phyloP scores from a whole-genome alignment of 2,797 vertebrate species.

The Arrhamphus sclerolepis region DNA sequence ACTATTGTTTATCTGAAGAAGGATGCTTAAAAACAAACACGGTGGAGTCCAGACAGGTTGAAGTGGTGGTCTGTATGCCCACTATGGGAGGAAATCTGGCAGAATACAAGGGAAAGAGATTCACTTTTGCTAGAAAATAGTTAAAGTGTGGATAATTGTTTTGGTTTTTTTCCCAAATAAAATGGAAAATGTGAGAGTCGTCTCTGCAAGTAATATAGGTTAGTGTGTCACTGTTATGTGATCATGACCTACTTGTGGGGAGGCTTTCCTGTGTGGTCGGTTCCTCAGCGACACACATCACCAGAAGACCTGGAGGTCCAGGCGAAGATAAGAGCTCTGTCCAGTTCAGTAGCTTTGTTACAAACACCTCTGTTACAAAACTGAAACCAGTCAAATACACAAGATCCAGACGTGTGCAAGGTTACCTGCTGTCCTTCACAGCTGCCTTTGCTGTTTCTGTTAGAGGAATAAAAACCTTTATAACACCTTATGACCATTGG shows the following conservation, averaged over 20 bases:
- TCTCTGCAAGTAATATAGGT: slow-evolving; percentile 54
- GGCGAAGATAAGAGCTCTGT: neutral
- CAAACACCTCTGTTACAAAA: neutral
- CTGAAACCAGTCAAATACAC: neutral
- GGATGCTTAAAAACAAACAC: no score
- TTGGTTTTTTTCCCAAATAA: neutral
- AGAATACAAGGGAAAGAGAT: no score
- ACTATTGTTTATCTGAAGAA: no score
- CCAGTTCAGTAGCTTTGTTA: neutral
- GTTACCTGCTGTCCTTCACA: neutral
- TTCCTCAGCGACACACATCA: neutral
- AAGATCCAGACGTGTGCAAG: neutral
- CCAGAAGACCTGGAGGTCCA: slow-evolving; percentile 5
- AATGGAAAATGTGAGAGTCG: slow-evolving; percentile 10
- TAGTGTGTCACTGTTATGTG: slow-evolving; percentile 70
- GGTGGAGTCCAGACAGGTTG: no score
- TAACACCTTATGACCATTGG: no score
- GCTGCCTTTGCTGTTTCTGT: no score
- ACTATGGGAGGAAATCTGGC: no score
- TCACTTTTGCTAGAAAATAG: neutral
- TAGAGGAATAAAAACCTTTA: no score
- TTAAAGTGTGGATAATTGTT: slow-evolving; percentile 5
- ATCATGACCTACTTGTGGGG: slow-evolving; percentile 61
- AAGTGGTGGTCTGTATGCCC: no score
- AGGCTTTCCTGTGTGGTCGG: slow-evolving; percentile 15